Evolutionary conservation across 2,797 vertebrate genomes (phyloP).

Genomic region (Xiphophorus birchmanni): DNA sequence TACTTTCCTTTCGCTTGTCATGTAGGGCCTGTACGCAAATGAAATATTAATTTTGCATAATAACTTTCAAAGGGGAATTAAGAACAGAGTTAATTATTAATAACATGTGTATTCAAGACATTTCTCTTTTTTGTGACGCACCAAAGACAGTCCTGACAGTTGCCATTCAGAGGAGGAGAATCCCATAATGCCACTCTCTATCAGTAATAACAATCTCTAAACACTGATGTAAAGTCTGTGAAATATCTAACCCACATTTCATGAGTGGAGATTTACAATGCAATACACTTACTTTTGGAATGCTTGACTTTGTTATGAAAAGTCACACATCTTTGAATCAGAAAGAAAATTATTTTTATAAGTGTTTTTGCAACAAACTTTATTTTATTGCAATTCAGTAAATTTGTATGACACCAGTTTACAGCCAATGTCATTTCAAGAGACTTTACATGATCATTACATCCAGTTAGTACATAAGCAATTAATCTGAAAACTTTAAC

Average conservation of each 20-base stretch:
- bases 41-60: slow-evolving; percentile 87
- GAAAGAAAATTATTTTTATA: background rate
- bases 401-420: background rate
- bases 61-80: slow-evolving; percentile 86
- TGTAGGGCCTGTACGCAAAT: slow-evolving; percentile 82
- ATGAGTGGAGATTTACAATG: slow-evolving; percentile 34
- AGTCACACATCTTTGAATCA: background rate
- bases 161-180: slow-evolving; percentile 74
- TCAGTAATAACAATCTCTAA: slow-evolving; percentile 55
- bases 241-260: slow-evolving; percentile 75
- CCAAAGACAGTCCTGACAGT: slow-evolving; percentile 77
- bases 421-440: background rate
- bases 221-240: slow-evolving; percentile 67
- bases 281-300: background rate
- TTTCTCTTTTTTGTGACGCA: slow-evolving; percentile 74
- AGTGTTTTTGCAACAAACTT: background rate
- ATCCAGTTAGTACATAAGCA: background rate
- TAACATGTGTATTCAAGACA: slow-evolving; percentile 85
- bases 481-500: too few species aligned
- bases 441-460: background rate
- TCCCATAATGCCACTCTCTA: slow-evolving; percentile 58
- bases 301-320: slow-evolving; percentile 4
- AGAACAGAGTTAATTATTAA: slow-evolving; percentile 85
- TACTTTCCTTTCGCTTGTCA: slow-evolving; percentile 85
- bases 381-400: background rate